Percentiles rank a stretch among this genome's conserved stretches.
Conservation (phyloP, 2,888 invertebrate genomes). For the Synergus umbraculus region DNA sequence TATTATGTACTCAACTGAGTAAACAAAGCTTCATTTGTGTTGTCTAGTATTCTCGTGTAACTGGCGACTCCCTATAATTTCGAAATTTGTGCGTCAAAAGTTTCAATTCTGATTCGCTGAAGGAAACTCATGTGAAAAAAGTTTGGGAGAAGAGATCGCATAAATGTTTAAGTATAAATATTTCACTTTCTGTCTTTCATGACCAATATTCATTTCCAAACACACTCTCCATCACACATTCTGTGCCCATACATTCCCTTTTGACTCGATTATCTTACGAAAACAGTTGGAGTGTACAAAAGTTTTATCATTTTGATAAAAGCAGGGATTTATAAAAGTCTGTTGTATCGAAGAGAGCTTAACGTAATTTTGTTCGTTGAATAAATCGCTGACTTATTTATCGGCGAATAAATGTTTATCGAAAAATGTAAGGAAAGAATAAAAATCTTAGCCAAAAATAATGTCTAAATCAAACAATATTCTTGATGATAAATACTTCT, state of each 20-base stretch:
- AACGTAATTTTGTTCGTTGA: not conserved
- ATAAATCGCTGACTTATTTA: not conserved
- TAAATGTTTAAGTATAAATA: not conserved
- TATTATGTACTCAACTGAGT: slow-evolving; percentile 28
- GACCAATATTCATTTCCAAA: not conserved
- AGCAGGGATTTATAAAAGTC: slow-evolving; percentile 21
- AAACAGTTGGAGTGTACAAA: slow-evolving; percentile 6
- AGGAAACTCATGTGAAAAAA: not conserved
- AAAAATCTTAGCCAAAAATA: not conserved
- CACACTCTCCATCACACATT: not conserved
- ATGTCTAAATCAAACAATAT: not conserved
- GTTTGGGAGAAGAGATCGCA: slow-evolving; percentile 4
- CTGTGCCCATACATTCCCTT: not conserved
- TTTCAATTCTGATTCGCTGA: not conserved
- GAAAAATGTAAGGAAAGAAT: not conserved
- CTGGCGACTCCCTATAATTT: slow-evolving; percentile 1
- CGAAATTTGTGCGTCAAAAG: not conserved
- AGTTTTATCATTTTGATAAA: slow-evolving; percentile 26
- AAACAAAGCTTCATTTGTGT: slow-evolving; percentile 16
- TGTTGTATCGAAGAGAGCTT: not conserved
- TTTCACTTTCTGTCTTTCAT: not conserved
- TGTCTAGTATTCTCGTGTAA: not conserved
- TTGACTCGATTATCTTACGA: not conserved
- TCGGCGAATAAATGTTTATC: slow-evolving; percentile 13
- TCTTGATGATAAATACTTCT: not conserved